Percentiles rank a stretch among this genome's conserved stretches.
Evolutionary conservation across 2,113 vertebrate species (phyloP).

Genomic region (Edolisoma coerulescens): DNA sequence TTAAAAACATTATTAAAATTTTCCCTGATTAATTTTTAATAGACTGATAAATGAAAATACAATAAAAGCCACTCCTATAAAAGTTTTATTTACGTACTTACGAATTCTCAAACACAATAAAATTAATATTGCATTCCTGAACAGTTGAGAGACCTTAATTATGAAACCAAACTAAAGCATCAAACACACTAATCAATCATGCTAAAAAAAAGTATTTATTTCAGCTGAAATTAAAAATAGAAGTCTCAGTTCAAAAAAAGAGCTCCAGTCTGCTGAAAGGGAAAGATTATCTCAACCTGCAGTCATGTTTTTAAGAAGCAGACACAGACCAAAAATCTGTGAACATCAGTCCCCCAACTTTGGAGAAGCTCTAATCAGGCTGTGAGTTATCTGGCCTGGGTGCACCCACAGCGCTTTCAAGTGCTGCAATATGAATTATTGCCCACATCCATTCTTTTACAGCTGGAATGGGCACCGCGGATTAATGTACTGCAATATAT

Average conservation of each 20-base stretch:
- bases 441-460: not conserved
- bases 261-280: not conserved
- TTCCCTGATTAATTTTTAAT: not conserved
- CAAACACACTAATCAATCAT: not conserved
- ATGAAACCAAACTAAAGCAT: not conserved
- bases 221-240: not conserved
- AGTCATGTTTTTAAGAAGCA: not conserved
- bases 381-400: not conserved
- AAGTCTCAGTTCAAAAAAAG: not conserved
- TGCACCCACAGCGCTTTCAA: not conserved
- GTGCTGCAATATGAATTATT: constrained; percentile 36
- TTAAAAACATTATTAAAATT: not conserved
- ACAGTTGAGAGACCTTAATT: not conserved
- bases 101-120: not conserved
- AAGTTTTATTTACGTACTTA: not conserved
- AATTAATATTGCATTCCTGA: not conserved
- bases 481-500: constrained; percentile 46
- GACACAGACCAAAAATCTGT: not conserved
- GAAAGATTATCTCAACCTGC: not conserved
- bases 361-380: not conserved
- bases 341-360: not conserved
- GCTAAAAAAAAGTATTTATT: not conserved
- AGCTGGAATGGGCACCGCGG: not conserved
- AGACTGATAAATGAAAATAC: not conserved
- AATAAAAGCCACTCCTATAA: not conserved